Base-by-base conservation (phyloP, 2,113 vertebrate species). In the Paedocypris sp. region DNA sequence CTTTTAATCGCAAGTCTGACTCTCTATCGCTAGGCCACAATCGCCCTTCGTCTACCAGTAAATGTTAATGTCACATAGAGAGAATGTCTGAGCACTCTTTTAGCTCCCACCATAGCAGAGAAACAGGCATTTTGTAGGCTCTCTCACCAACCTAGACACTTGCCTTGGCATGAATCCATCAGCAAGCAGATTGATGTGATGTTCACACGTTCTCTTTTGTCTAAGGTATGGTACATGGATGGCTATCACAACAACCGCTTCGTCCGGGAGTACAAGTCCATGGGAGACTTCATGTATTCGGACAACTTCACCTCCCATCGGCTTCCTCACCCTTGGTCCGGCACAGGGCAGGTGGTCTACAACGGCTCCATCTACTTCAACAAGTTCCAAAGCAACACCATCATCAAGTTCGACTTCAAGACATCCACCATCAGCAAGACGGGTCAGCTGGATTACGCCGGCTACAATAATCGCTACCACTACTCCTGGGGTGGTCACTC, bases 171-270 rank as follows among this genome's bases (percentile, higher is more conserved):
- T n/a, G n/a, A n/a, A n/a, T n/a, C n/a, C n/a, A n/a, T n/a, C n/a
- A n/a, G n/a, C n/a, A n/a, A n/a, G n/a, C n/a, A n/a, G n/a, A n/a
- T n/a, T n/a, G n/a, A n/a, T n/a, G n/a, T n/a, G n/a, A n/a, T n/a
- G n/a, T n/a, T n/a, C n/a, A n/a, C n/a, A n/a, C n/a, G n/a, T n/a
- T n/a, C n/a, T n/a, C n/a, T n/a, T n/a, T n/a, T n/a, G n/a, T n/a
- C n/a, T n/a, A n/a, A 93, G 91, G 91, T 93, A 15, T 93, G 89
- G 87, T 93, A 93, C 74, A 93, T 93, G 91, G 91, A 93, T 16
- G 90, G 90, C 32, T 93, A 93, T 69, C 91, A 93, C 77, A 93
- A 93, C 81, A 93, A 93, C 78, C 89, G 91, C 58, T 93, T 92
- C 2, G 90, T 93, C 5, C 85, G 91, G 0, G 91, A 92, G 69